Base-by-base conservation (phyloP, 2,113 vertebrate species). In the Heterotilapia buettikoferi region DNA sequence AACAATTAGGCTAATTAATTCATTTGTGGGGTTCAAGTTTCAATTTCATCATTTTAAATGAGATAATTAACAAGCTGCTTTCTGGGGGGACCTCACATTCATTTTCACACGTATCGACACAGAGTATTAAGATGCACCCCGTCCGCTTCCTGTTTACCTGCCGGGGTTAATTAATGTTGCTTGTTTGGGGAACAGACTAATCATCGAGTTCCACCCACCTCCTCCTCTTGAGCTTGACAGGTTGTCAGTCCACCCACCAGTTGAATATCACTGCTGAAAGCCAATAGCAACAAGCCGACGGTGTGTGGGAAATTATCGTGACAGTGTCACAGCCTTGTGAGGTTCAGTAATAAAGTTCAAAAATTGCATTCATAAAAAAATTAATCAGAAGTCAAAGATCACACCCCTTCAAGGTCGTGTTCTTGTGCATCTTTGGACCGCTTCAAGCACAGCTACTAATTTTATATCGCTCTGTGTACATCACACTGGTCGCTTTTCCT, bases 21-120 rank as follows among this genome's bases (percentile, higher is more conserved):
- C 66, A 91, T 95, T 93, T 92, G 89, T 89, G 89, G 88, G 92
- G 93, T 94, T 95, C 93, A 94, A 93, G 90, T 95, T 96, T 93
- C 93, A 92, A 93, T 95, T 94, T 92, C 94, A 96, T 95, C 93
- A 90, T 86, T 87, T 91, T 92, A 94, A 94, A 96, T 92, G 93
- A 88, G 93, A 95, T 96, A 94, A 96, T 96, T 95, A 96, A 95
- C 94, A 89, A 89, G 89, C 45, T 52, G 45, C 26, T 78, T 78
- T 78, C 73, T 78, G 73, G 26, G 45, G 45, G 73, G 73, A 78
- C 84, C 91, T 93, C 92, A 54, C 21, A 4, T 68, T 80, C 71
- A 61, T 52, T 89, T 94, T 93, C 89, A 93, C 84, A 71, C 47
- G 47, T 43, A 80, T 59, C 19, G 4, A 79, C 40, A n/a, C 59